Base-by-base conservation (phyloP, 1,140 invertebrate species). In the Patella vulgata region DNA sequence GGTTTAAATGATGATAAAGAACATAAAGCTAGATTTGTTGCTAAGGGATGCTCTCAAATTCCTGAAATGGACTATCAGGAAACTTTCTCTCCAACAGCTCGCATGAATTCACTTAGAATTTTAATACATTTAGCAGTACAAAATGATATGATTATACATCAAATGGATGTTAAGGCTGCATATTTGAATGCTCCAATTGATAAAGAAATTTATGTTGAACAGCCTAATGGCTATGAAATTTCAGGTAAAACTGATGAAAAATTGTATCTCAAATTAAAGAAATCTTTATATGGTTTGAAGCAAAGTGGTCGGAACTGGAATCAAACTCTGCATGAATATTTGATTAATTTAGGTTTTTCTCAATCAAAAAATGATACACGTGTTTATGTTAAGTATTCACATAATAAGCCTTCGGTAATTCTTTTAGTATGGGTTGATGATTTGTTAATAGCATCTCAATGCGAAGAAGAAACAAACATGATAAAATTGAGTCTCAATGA, bases 1-100 rank as follows among this genome's bases (percentile, higher is more conserved):
- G 30, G 27, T 1, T 12, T n/a, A 52, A 39, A 59, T 50, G 23
- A 46, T 39, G 42, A 17, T 30, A 33, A 54, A 50, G n/a, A 64
- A 59, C 84, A 62, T 63, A 60, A 85, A 69, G 85, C 85, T 30
- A 57, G 84, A 28, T 69, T 85, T 36, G 78, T 86, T 9, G 77
- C 80, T 11, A 79, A 79, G 67, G 85, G 85, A 27, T 86, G 50
- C 43, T 43, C 55, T 23, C 73, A 78, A 44, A 51, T 52, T 36
- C 31, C n/a, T 28, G 70, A 73, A 14, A 59, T 61, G 44, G 73
- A 78, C 48, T 78, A 62, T 44, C 12, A 62, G 12, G 66, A 78
- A 53, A 74, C 71, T 14, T 75, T 60, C 59, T 40, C 65, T 12
- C 76, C 73, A 17, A 73, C 70, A 6, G 59, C 55, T 19, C 51